Base-by-base conservation (phyloP, 2,113 vertebrate genomes). In the Cebidichthys violaceus region DNA sequence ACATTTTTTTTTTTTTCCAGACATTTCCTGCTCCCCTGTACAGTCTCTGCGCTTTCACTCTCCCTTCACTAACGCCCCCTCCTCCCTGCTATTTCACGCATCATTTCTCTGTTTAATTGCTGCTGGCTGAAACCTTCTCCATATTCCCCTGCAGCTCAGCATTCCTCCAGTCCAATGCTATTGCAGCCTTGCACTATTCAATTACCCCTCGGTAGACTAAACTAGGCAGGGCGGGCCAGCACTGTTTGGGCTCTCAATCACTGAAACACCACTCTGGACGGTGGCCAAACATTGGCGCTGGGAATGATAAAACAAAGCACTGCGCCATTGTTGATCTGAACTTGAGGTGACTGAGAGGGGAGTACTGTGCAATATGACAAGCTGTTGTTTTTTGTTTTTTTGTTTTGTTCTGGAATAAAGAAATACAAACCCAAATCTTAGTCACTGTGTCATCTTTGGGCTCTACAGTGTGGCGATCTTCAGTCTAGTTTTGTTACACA, bases 51-150 rank as follows among this genome's bases (percentile, higher is more conserved):
- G 52, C 70, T 88, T 88, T 43, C 77, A 73, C 74, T 79, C 76
- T 83, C 72, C 65, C 82, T 82, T 86, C 64, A 66, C 81, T 64
- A 80, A 71, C 77, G 57, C 70, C 70, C 59, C 65, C 87, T 57
- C 90, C 79, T 78, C 70, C 39, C 50, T 83, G 78, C 89, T 88
- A 93, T 94, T 95, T 95, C 92, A 95, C 87, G 92, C 94, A 92
- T 92, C 92, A 93, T 94, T 95, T 94, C 92, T 90, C 88, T 86
- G 94, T 95, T 94, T 95, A 95, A 96, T 95, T 95, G 93, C 91
- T 91, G 89, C 88, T 91, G 94, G 91, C 88, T 92, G 92, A 92
- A 89, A 79, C 87, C 86, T 67, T 89, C 92, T 88, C 89, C 81
- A 81, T 86, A 87, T 87, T 86, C 86, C 88, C 87, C 89, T 62